Conservation (phyloP, 2,888 invertebrate species). For the Apoderus coryli region DNA sequence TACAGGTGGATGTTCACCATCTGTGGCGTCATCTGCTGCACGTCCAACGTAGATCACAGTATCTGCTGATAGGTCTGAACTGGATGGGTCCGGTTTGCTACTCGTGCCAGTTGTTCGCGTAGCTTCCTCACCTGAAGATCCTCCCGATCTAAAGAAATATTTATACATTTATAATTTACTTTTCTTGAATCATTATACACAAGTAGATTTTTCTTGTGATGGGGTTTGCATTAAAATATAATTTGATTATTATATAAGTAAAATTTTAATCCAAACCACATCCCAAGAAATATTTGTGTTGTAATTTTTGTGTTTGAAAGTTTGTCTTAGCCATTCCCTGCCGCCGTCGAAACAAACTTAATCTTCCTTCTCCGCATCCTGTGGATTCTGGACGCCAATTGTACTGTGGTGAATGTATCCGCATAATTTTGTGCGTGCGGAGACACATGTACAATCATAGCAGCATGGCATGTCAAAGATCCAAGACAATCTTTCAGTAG, state of each 20-base stretch:
- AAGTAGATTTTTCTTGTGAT: too few relatives aligned
- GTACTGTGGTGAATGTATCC: conserved; percentile 88
- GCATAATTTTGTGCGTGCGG: conserved; percentile 71
- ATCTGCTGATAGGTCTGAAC: conserved; percentile 93
- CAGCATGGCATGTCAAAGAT: conserved; percentile 84
- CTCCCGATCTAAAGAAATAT: too few relatives aligned
- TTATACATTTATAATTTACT: too few relatives aligned
- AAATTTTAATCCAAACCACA: too few relatives aligned
- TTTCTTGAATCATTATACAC: too few relatives aligned
- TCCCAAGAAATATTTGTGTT: too few relatives aligned
- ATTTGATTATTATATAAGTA: too few relatives aligned
- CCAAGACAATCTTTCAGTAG: conserved; percentile 87
- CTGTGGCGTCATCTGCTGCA: conserved; percentile 71
- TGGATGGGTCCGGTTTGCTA: conserved; percentile 87
- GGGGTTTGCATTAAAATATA: too few relatives aligned
- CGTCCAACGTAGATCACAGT: conserved; percentile 91
- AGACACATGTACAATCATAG: conserved; percentile 92
- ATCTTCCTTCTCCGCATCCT: conserved; percentile 76
- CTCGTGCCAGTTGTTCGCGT: conserved; percentile 56
- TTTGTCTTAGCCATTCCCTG: conserved; percentile 49
- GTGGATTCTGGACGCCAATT: conserved; percentile 89
- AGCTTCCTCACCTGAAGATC: conserved; percentile 40
- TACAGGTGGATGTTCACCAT: conserved; percentile 91
- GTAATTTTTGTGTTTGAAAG: too few relatives aligned
- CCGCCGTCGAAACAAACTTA: conserved; percentile 53